A percentile compares a stretch with the other conserved stretches of the same genome.
phyloP scores from a whole-genome alignment of 2,113 vertebrate genomes.

The Synodontis membranacea region DNA sequence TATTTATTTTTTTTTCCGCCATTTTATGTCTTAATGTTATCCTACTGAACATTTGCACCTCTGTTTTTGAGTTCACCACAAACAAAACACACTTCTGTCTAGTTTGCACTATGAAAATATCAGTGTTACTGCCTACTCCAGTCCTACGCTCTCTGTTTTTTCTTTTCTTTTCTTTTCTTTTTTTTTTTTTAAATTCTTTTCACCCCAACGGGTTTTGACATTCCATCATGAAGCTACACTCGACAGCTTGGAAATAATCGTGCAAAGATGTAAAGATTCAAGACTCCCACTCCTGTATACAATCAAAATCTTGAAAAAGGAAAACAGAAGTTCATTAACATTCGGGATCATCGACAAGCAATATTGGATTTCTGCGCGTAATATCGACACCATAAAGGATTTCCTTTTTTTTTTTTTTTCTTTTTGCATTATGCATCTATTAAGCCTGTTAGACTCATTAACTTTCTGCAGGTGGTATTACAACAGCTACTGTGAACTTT shows the following conservation, averaged over 20 bases:
- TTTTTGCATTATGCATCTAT: conserved; percentile 49
- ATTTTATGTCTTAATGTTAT: conserved; percentile 99
- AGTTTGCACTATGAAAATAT: conserved; percentile 95
- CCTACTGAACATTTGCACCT: conserved; percentile 94
- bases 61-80: conserved; percentile 84
- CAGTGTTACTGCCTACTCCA: conserved; percentile 97
- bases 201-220: conserved; percentile 52
- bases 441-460: conserved; percentile 61
- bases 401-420: not conserved
- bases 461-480: conserved; percentile 68
- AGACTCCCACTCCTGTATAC: not conserved
- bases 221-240: conserved; percentile 54
- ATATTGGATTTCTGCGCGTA: conserved; percentile 44
- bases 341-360: conserved; percentile 46
- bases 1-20: conserved; percentile 94
- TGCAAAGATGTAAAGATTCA: conserved; percentile 39
- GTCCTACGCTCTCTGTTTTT: conserved; percentile 68
- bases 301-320: not conserved
- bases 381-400: conserved; percentile 32
- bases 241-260: conserved; percentile 49
- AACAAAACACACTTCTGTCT: conserved; percentile 84
- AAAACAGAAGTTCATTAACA: conserved; percentile 6
- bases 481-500: conserved; percentile 76
- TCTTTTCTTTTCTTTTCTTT: conserved; percentile 36
- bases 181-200: conserved; percentile 44